phyloP scores from a whole-genome alignment of 2,113 vertebrate species.

The Notiomystis cincta region DNA sequence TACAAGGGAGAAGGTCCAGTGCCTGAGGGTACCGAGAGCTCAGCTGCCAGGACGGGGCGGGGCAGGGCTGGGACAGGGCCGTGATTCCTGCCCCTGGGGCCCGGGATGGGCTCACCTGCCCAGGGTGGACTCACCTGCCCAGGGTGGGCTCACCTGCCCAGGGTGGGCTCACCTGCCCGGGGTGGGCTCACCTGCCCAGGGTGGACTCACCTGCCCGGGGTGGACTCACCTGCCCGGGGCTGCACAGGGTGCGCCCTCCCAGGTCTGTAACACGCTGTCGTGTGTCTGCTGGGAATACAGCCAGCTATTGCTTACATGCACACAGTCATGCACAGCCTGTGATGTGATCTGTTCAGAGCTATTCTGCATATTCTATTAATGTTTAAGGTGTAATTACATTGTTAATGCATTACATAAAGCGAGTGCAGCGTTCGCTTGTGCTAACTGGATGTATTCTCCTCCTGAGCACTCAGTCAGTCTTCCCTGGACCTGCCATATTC shows the following conservation, averaged over 20 bases:
- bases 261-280: background rate
- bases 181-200: no score
- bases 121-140: background rate
- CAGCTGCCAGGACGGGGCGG: background rate
- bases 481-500: background rate
- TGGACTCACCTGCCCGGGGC: background rate
- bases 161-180: background rate
- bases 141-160: background rate
- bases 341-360: background rate
- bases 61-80: background rate
- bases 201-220: background rate
- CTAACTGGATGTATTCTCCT: background rate
- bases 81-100: background rate
- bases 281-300: background rate
- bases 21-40: background rate
- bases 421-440: background rate
- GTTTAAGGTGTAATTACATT: slow-evolving; percentile 8
- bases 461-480: background rate
- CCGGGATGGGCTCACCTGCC: background rate
- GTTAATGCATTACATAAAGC: background rate
- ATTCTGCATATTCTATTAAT: background rate
- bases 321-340: background rate
- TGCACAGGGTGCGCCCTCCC: background rate
- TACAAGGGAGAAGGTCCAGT: background rate
- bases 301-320: background rate